Conservation (phyloP, 2,113 vertebrate genomes). For the Dendropsophus ebraccatus region DNA sequence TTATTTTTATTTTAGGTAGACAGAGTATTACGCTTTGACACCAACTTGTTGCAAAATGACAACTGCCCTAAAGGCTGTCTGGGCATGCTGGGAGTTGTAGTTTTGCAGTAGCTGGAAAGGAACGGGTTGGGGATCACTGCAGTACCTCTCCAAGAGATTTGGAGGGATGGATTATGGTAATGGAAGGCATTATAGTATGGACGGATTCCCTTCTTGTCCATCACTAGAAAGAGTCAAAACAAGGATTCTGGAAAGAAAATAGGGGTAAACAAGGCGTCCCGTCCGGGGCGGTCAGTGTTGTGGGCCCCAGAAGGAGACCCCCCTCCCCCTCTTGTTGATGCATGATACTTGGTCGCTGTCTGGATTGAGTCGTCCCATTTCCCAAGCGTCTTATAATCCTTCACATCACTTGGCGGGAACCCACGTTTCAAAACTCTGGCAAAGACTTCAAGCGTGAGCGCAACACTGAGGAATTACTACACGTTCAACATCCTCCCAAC, state of each 20-base stretch:
- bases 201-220: neutral
- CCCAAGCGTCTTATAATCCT: neutral
- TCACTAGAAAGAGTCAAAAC: neutral
- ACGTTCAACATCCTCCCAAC: slow-evolving; percentile 43
- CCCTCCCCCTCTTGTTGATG: too few relatives aligned
- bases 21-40: too few relatives aligned
- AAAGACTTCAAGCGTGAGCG: slow-evolving; percentile 14
- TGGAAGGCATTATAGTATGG: neutral
- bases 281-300: neutral
- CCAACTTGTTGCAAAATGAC: too few relatives aligned
- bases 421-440: slow-evolving; percentile 19
- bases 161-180: neutral
- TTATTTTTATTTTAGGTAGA: too few relatives aligned
- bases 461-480: slow-evolving; percentile 29
- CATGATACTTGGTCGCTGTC: neutral
- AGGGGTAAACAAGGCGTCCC: too few relatives aligned
- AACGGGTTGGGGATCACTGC: too few relatives aligned
- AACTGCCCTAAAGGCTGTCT: too few relatives aligned
- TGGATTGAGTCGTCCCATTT: slow-evolving; percentile 14
- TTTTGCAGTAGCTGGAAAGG: too few relatives aligned
- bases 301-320: too few relatives aligned
- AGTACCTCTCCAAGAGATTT: neutral
- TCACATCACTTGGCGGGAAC: slow-evolving; percentile 21
- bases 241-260: neutral
- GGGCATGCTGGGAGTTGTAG: too few relatives aligned